A percentile compares a stretch with the other conserved stretches of the same genome.
phyloP scores from a whole-genome alignment of 2,797 vertebrate species.

The Onychomys leucogaster region DNA sequence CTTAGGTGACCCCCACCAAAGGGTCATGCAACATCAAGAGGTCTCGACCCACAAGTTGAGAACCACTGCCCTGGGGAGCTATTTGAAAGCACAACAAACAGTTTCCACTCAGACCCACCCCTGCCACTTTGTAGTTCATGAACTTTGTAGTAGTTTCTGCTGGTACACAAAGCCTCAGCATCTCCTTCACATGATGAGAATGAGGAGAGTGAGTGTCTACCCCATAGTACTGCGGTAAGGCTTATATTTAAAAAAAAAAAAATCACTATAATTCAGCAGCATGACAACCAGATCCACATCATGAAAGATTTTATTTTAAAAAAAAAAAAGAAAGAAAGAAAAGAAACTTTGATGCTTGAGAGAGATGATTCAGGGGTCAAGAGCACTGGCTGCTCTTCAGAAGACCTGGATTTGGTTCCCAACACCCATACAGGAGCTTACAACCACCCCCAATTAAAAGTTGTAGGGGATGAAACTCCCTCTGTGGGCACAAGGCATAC shows the following conservation, averaged over 20 bases:
- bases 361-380: not conserved
- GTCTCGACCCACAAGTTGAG: not conserved
- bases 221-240: not conserved
- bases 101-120: not conserved
- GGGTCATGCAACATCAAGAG: not conserved
- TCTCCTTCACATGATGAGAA: not conserved
- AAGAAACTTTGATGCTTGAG: not conserved
- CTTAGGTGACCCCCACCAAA: not conserved
- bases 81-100: not conserved
- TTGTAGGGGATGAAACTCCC: not conserved
- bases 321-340: no score
- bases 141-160: not conserved
- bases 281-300: not conserved
- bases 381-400: not conserved
- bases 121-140: not conserved
- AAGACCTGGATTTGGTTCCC: not conserved
- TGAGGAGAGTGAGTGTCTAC: not conserved
- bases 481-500: not conserved
- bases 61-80: fast-evolving
- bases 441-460: not conserved
- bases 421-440: not conserved
- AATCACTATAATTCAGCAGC: not conserved
- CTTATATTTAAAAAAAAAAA: not conserved
- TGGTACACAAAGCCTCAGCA: not conserved
- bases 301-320: not conserved